phyloP scores from a whole-genome alignment of 2,888 invertebrate species.

The Drosophila testacea region DNA sequence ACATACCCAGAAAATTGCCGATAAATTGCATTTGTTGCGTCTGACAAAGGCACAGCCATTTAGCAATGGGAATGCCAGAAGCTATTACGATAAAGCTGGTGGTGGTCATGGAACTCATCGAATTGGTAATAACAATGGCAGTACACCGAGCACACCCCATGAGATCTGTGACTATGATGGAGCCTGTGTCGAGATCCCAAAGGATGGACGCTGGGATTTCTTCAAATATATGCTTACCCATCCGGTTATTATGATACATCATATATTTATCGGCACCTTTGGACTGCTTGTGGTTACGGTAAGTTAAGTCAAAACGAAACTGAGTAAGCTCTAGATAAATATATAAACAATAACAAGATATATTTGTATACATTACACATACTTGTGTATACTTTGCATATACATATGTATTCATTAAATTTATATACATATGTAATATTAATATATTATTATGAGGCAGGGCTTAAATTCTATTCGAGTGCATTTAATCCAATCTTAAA shows the following conservation, averaged over 20 bases:
- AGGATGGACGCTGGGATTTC: conserved; percentile 85
- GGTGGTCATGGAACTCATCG: conserved; percentile 7
- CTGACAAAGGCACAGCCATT: conserved; percentile 61
- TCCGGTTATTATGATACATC: conserved; percentile 90
- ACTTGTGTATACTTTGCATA: too few species aligned
- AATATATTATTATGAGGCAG: too few species aligned
- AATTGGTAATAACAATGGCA: conserved; percentile 63
- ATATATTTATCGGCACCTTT: conserved; percentile 90
- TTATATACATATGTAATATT: too few species aligned
- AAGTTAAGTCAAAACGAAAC: conserved; percentile 79
- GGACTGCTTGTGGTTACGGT: conserved; percentile 91
- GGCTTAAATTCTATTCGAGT: too few species aligned
- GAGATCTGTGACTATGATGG: conserved; percentile 84
- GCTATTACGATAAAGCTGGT: conserved; percentile 70
- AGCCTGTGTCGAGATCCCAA: conserved; percentile 80
- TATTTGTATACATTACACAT: too few species aligned
- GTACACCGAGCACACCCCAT: conserved; percentile 68
- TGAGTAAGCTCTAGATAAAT: too few species aligned
- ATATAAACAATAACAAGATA: too few species aligned
- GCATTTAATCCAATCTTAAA: too few species aligned
- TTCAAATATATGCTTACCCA: conserved; percentile 87
- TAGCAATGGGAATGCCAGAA: conserved; percentile 33
- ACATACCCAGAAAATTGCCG: conserved; percentile 86
- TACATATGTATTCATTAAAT: too few species aligned
- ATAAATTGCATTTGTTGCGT: conserved; percentile 82